Evolutionary conservation across 2,888 invertebrate species (phyloP), one percentile per base, ranked within the genome.

Genomic region (Drosophila silvestris): DNA sequence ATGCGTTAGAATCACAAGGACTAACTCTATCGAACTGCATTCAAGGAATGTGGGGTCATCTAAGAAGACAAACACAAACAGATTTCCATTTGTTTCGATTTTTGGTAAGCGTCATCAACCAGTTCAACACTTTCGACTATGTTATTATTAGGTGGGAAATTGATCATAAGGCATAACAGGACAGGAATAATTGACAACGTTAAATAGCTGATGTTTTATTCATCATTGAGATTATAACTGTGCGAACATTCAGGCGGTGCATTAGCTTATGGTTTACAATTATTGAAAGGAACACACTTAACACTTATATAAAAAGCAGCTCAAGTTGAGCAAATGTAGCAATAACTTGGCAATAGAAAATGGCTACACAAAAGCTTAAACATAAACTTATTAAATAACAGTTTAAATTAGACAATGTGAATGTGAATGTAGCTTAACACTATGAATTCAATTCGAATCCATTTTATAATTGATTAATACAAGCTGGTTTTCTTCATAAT

Each of bases 401-500:
- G 22, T 64, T 63, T 37, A 30, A 61, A 68, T 69, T 68, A 60
- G 61, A 66, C 70, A 66, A 64, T 65, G 50, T 58, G 65, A 66
- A 58, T 65, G 50, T 61, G 67, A 70, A 70, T 68, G 62, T 51
- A 58, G 44, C 67, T 73, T 73, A 77, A 10, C 30, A 57, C 60
- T 68, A 62, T 28, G 26, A 74, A 73, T 62, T 68, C 71, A 65
- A 68, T 65, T 68, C 56, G 79, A 78, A 59, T 64, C 41, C 60
- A 22, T 19, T 57, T 12, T 19, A 14, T 28, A 37, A 37, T 19
- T 50, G 44, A n/a, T 65, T 94, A 98, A 94, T 98, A 98, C 54
- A 99, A 95, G 94, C 97, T 98, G 54, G 99, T 98, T 94, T 99
- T 99, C 93, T 98, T 99, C 99, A 99, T 99, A 70, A 99, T 98